phyloP scores from a whole-genome alignment of 2,797 vertebrate species.

The Lophius americanus region DNA sequence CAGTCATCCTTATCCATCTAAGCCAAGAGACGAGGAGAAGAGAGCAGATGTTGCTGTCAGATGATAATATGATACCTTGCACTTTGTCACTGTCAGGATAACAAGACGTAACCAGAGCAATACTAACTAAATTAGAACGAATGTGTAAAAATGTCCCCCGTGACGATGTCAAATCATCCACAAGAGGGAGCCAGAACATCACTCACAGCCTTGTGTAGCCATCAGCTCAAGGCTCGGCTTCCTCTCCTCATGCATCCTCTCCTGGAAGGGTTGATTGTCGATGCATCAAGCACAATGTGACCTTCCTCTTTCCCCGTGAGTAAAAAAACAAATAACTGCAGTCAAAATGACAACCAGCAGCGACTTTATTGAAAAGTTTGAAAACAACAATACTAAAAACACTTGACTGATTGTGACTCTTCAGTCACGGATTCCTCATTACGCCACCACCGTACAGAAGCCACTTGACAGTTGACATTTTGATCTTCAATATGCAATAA shows the following conservation, averaged over 20 bases:
- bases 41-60: conserved; percentile 40
- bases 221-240: neutral
- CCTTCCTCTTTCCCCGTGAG: neutral
- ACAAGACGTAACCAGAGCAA: neutral
- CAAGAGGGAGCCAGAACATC: conserved; percentile 56
- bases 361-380: conserved; percentile 85
- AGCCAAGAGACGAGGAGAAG: conserved; percentile 32
- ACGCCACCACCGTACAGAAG: conserved; percentile 83
- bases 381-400: conserved; percentile 82
- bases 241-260: neutral
- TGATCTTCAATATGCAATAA: conserved; percentile 78
- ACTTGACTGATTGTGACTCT: conserved; percentile 71
- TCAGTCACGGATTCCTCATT: conserved; percentile 71
- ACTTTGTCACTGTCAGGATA: conserved; percentile 7
- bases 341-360: conserved; percentile 74
- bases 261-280: neutral
- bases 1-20: conserved; percentile 9
- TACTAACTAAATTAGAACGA: conserved; percentile 1
- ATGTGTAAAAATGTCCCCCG: neutral
- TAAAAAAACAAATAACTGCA: conserved; percentile 50
- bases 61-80: conserved; percentile 5
- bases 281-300: conserved; percentile 3
- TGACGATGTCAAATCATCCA: conserved; percentile 24
- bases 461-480: conserved; percentile 80
- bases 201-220: neutral